Evolutionary conservation across 2,797 vertebrate genomes (phyloP), one percentile per base, ranked within the genome.

Genomic region (Loris lydekkerianus): DNA sequence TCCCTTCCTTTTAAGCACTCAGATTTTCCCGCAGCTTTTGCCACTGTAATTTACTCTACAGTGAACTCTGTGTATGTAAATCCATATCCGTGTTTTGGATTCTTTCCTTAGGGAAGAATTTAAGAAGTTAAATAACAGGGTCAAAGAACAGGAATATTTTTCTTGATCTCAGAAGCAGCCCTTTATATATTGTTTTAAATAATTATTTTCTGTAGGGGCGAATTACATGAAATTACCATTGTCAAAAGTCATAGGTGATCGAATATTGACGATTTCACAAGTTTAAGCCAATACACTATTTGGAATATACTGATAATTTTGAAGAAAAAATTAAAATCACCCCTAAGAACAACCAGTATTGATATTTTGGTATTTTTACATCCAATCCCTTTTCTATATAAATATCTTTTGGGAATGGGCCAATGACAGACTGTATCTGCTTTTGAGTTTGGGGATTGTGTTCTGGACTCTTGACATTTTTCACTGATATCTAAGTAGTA

Each of bases 121-220:
- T 37, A 70, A 83, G 76, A 85, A 88, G 37, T 91, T 67, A 94
- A 95, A 85, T 91, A 60, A 29, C 58, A n/a, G 20, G n/a, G 29
- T 60, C 23, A 65, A 76, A 80, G 46, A 29, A 15, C 31, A 87
- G 60, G 31, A 70, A 70, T 93, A 21, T 31, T 93, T 94, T 72
- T 43, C 75, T 43, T 31, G 17, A 63, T 60, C 69, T 92, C 20
- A 7, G 89, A 80, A 70, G 67, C 46, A 61, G 29, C 29, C 81
- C 78, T 25, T 37, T 27, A 1, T 7, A 7, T 40, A 27, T 21
- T 60, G 81, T 70, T 86, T 20, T 1, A 86, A 69, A 23, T 82
- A 40, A 18, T 73, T 82, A 23, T 53, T 70, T 77, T 58, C 60
- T 81, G 2, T 77, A 61, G 7, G n/a, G 27, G 72, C 61, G 27